Evolutionary conservation across 1,140 invertebrate genomes (phyloP), one percentile per base, ranked within the genome.

Genomic region (Orius insidiosus): DNA sequence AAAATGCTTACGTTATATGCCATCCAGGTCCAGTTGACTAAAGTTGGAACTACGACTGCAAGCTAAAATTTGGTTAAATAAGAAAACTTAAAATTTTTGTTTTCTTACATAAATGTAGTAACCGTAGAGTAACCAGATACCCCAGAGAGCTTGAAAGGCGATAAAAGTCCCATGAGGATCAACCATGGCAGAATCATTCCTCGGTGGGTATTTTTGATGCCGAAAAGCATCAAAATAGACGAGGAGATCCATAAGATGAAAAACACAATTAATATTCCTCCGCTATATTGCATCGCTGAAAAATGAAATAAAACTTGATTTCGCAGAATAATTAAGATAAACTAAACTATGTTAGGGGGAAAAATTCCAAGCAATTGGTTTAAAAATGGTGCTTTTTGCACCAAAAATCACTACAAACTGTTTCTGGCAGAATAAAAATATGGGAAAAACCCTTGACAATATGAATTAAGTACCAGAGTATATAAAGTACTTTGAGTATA

Each of bases 51-150:
- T 32, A 84, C 80, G 44, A 75, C 73, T 50, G 84, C 74, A 55
- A 86, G 66, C 83, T 88, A 59, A 41, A 74, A 73, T 41, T 7
- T 5, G 4, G 4, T 14, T 30, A 40, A 39, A 2, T 11, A 2
- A 24, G 2, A 5, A 13, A 8, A 33, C 7, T 45, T 35, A 9
- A 45, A 36, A 41, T 14, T 40, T 4, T 30, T 15, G 6, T 2
- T 36, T 42, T 69, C 80, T 81, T 65, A 89, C 83, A 67, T 87
- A 87, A 60, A 88, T 87, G 57, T 88, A 88, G 55, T 89, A 89
- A 36, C 83, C 83, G 45, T 78, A 80, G 34, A 87, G 62, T 1
- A 87, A 65, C 82, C 84, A 87, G 13, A 88, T 58, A 8, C 84
- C 82, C 64, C 85, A 87, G 9, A 78, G 56, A 36, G 84, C 63